Base-by-base conservation (phyloP, 2,113 vertebrate species). In the Egretta garzetta region DNA sequence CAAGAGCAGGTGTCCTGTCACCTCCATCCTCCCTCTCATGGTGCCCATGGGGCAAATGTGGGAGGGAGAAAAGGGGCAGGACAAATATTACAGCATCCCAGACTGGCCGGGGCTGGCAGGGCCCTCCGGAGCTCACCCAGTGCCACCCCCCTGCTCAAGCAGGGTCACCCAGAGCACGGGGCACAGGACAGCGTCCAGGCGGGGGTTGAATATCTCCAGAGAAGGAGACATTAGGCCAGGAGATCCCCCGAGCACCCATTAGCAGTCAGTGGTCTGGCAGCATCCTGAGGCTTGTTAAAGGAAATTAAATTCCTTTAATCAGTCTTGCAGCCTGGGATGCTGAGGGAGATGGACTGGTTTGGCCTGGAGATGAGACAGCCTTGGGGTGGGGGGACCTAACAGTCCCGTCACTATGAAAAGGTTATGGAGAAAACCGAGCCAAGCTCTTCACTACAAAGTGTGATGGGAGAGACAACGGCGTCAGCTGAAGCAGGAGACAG, bases 31-130 rank as follows among this genome's bases (percentile, higher is more conserved):
- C 39, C 35, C 30, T 35, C 37, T 64, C 18, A 4, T 7, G 6
- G 4, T 4, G 1, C 4, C 22, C 59, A 17, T 32, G 3, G 6
- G 35, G 62, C 26, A 62, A 5, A 21, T 0, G 3, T 5, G 14
- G 41, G 74, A 62, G 16, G 23, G 68, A 71, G 45, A 33, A 84
- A 70, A 39, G 11, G 53, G 50, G 60, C 26, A 30, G 81, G 33
- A 67, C 1, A 50, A n/a, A 41, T 6, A 10, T 3, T 14, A 41
- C 41, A 41, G 41, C 41, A 41, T 41, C 41, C 41, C 41, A 41
- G 41, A 41, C 41, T 41, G 41, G 41, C 13, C 14, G 41, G 41
- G 41, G 41, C 5, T 41, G 41, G 41, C 12, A 41, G 41, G 41
- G 13, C 12, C 41, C 41, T 41, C 41, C 5, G 41, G 41, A 41